Base-by-base conservation (phyloP, 2,888 invertebrate species). In the Rhorus exstirpatorius region DNA sequence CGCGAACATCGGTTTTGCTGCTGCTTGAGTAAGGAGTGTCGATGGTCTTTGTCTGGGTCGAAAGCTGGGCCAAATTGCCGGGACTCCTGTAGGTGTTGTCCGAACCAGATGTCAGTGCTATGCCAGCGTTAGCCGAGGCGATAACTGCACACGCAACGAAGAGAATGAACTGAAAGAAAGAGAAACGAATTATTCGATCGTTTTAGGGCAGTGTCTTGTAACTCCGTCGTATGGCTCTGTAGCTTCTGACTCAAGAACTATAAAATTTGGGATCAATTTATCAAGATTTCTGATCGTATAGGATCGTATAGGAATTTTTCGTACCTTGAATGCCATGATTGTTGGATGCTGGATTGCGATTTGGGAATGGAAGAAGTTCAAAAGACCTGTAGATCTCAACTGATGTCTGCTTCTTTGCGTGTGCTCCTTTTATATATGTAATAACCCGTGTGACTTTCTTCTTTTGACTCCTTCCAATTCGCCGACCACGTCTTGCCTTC, bases 1-100 rank as follows among this genome's bases (percentile, higher is more conserved):
- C 95, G n/a, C 96, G 95, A 35, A 96, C 95, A 89, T 96, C 96
- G 24, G 95, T 93, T 89, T 96, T 96, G 89, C 95, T 95, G 55
- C 95, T 95, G 90, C 95, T 96, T 65, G 96, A 96, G 94, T 95
- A 96, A 7, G 96, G 96, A 1, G 96, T 96, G 91, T 96, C 95
- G 87, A 96, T 94, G 82, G 95, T 94, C 91, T 96, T 96, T 17
- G 95, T 94, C 93, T 95, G 95, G 61, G 96, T 95, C 14, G 96
- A 96, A 84, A 93, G 87, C 83, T 93, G 92, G 83, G 96, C 96
- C 84, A 96, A 93, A 91, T 96, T 96, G 85, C 95, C 96, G 24
- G 89, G 83, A 88, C 94, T 92, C 88, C 93, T 92, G 93, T 94
- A 93, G 93, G 95, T 86, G 93, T 91, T 91, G 82, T 90, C 91